phyloP scores from a whole-genome alignment of 2,888 invertebrate species.

The Patella ulyssiponensis region DNA sequence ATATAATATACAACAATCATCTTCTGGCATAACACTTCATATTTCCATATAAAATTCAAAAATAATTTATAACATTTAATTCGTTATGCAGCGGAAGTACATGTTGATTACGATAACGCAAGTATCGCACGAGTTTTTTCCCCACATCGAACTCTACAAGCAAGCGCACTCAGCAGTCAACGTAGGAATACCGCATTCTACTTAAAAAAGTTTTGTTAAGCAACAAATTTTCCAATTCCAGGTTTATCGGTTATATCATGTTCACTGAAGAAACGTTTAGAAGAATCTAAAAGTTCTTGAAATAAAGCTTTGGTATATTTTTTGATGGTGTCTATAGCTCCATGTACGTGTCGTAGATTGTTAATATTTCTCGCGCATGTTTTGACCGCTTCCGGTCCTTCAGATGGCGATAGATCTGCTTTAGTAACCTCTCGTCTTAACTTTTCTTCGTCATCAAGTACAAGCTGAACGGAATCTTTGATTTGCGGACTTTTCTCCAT shows the following conservation, averaged over 20 bases:
- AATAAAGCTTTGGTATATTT: slow-evolving; percentile 49
- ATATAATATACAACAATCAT: too few species aligned
- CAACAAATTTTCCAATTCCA: too few species aligned
- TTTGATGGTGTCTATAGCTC: slow-evolving; percentile 49
- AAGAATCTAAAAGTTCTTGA: slow-evolving; percentile 12
- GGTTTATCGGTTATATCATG: neutral
- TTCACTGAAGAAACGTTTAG: neutral
- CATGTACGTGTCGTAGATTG: slow-evolving; percentile 48
- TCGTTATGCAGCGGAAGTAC: too few species aligned
- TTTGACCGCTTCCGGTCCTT: slow-evolving; percentile 50
- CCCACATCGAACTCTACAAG: too few species aligned
- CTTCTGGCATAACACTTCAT: too few species aligned
- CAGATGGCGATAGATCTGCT: slow-evolving; percentile 42
- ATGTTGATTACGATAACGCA: too few species aligned
- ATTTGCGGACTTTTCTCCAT: slow-evolving; percentile 50
- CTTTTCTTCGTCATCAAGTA: slow-evolving; percentile 52
- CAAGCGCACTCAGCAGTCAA: too few species aligned
- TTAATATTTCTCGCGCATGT: slow-evolving; percentile 52
- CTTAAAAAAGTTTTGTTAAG: too few species aligned
- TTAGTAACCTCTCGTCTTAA: slow-evolving; percentile 54
- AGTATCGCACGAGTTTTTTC: too few species aligned
- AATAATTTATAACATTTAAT: too few species aligned
- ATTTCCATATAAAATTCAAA: too few species aligned
- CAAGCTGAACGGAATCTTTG: slow-evolving; percentile 45
- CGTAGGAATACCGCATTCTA: too few species aligned